phyloP scores from a whole-genome alignment of 1,140 invertebrate species.

The Notospermus geniculatus region DNA sequence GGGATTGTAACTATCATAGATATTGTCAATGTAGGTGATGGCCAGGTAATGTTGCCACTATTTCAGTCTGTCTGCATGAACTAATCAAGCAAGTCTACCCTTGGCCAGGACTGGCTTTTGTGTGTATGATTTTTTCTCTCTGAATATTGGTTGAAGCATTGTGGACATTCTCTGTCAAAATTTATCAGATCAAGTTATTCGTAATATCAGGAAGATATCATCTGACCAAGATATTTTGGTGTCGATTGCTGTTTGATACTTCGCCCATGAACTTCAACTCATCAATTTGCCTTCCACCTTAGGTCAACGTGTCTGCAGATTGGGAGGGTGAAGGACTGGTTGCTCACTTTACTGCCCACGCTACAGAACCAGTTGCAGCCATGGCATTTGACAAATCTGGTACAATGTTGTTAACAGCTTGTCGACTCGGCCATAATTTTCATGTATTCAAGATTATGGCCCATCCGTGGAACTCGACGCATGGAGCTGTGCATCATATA shows the following conservation, averaged over 20 bases:
- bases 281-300: slow-evolving; percentile 18
- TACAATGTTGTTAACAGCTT: slow-evolving; percentile 85
- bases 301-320: slow-evolving; percentile 52
- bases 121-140: too few species aligned
- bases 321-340: slow-evolving; percentile 61
- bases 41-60: slow-evolving; percentile 33
- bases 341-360: slow-evolving; percentile 93
- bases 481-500: slow-evolving; percentile 92
- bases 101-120: too few species aligned
- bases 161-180: too few species aligned
- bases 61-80: neutral
- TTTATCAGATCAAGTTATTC: too few species aligned
- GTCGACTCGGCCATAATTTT: slow-evolving; percentile 92
- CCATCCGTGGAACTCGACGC: slow-evolving; percentile 81
- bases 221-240: too few species aligned
- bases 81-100: too few species aligned
- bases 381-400: slow-evolving; percentile 91
- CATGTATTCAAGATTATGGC: slow-evolving; percentile 92
- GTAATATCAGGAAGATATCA: too few species aligned
- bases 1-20: slow-evolving; percentile 88
- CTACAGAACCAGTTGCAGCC: slow-evolving; percentile 79
- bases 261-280: too few species aligned
- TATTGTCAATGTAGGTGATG: slow-evolving; percentile 60
- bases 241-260: too few species aligned
- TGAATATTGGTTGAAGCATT: too few species aligned